Percentiles rank a stretch among this genome's conserved stretches.
These are phyloP conservation scores for Phylloscopus trochiloides DNA, from an alignment of 2,113 vertebrate species.

Conservation along the genomic window DNA sequence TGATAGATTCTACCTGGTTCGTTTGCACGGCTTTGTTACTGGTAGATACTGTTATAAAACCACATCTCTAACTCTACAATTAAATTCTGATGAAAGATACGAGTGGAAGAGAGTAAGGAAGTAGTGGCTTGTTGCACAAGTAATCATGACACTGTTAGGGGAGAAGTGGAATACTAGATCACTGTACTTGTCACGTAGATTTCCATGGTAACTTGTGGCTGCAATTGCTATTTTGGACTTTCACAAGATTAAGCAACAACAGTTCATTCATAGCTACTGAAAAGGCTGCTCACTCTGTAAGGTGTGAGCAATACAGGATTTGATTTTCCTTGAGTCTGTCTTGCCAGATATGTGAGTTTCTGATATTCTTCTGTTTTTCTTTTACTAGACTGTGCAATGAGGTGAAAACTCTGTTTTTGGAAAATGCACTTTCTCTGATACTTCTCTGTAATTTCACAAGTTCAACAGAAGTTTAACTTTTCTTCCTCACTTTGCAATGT, in stretches of 20 bases:
- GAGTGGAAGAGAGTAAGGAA: neutral
- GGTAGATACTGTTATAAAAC: neutral
- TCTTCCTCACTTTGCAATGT: neutral
- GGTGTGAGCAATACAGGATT: neutral
- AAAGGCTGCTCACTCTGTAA: neutral
- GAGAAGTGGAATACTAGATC: neutral
- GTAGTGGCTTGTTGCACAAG: neutral
- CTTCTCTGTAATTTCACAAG: neutral
- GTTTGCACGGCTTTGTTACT: neutral
- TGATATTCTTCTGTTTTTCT: neutral
- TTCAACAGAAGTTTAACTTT: neutral
- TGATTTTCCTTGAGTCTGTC: neutral
- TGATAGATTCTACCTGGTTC: neutral
- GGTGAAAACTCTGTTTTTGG: neutral
- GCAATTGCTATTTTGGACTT: neutral
- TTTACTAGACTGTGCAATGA: neutral
- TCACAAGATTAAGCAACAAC: neutral
- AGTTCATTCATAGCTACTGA: neutral
- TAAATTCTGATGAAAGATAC: neutral
- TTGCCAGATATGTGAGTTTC: neutral
- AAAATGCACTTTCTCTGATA: neutral
- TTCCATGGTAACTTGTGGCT: neutral
- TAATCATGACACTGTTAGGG: neutral
- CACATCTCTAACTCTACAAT: neutral
- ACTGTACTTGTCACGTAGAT: neutral